These are phyloP conservation scores for Thinocorus orbignyianus DNA, from an alignment of 2,113 vertebrate species.

Conservation along the genomic window DNA sequence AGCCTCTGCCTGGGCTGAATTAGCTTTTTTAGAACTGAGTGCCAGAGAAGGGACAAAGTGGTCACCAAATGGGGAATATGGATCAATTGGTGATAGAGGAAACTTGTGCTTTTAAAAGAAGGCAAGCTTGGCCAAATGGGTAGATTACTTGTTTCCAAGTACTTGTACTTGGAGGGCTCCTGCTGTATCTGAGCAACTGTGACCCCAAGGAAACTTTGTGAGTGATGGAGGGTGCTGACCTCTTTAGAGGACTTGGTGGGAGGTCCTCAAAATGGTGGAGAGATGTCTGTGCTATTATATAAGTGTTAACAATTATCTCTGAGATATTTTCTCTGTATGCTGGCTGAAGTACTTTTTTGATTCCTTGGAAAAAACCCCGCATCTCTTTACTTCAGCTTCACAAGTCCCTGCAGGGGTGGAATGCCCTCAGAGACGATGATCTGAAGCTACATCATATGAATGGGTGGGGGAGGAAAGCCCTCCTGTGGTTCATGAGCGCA, in stretches of 20 bases:
- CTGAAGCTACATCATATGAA: rapidly evolving
- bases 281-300: neutral
- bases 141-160: neutral
- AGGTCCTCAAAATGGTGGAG: neutral
- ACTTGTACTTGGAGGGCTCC: neutral
- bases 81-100: neutral
- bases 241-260: neutral
- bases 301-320: neutral
- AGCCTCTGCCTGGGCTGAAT: neutral
- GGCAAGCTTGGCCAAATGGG: neutral
- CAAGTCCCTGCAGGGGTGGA: neutral
- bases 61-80: neutral
- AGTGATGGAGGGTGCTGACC: neutral
- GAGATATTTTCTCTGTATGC: neutral
- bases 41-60: neutral
- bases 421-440: neutral
- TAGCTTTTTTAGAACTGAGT: neutral
- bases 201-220: neutral
- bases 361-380: neutral
- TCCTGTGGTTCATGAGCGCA: neutral
- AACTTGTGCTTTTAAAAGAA: neutral
- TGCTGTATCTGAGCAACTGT: neutral
- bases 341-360: neutral
- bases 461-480: neutral
- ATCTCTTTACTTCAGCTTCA: neutral